Evolutionary conservation across 2,113 vertebrate genomes (phyloP), one percentile per base, ranked within the genome.

Genomic region (Cololabis saira): DNA sequence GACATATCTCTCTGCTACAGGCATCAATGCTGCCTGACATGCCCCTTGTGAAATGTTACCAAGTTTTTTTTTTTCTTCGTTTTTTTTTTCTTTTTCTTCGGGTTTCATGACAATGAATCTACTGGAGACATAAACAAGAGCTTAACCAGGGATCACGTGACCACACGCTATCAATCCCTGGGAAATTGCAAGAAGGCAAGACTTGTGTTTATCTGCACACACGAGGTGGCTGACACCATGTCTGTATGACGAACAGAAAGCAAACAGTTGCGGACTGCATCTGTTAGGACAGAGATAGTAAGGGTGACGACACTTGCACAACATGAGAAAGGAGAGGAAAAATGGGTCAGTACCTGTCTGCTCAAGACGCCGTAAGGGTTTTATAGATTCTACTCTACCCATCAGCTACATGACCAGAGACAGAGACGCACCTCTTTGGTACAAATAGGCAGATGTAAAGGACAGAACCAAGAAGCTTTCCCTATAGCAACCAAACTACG

Each of bases 1-100:
- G 80, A 86, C 80, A 81, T 69, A 85, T 79, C 61, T 77, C 56
- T 27, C 56, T 67, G 71, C 58, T 51, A 11, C 70, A 59, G 78
- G 72, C 76, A 27, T 69, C 76, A 33, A 40, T 4, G 49, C 37
- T 37, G 68, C 68, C 42, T 61, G 73, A 80, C 60, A 37, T 41
- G 62, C 43, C 71, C 64, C 62, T 3, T 2, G 75, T 70, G 65
- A 81, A 72, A 84, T 50, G 60, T 71, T 67, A 72, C 58, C 44
- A 75, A 68, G 61, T 68, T 76, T 17, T 54, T n/a, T 53, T 33
- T 54, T 37, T 13, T 53, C n/a, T n/a, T 3, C 13, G 5, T 3
- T 42, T 42, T 27, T 27, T 27, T 2, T 5, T 12, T 59, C n/a
- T 44, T 3, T n/a, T 5, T 3, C 22, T 2, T 44, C 54, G 75